Base-by-base conservation (phyloP, 1,140 invertebrate species). In the Leguminivora glycinivorella region DNA sequence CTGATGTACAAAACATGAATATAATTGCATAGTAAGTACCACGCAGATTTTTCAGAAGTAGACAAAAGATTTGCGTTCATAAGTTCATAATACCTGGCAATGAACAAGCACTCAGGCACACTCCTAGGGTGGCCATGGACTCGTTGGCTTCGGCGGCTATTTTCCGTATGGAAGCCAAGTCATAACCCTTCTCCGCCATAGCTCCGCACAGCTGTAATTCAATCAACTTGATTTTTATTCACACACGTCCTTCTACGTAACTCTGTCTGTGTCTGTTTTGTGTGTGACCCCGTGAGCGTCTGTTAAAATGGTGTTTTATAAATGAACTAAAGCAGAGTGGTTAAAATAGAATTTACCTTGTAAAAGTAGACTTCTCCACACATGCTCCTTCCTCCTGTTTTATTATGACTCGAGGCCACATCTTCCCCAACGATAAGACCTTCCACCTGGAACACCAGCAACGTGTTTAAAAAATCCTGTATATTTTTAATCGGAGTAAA, bases 401-500 rank as follows among this genome's bases (percentile, higher is more conserved):
- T 92, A 77, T 94, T 93, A 38, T 94, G 88, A 56, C 90, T 87
- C 2, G 94, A 91, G 0, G 95, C 95, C 68, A 95, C 95, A 81
- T 97, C 96, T 74, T 97, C 96, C 1, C 93, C 94, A 4, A 96
- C 93, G 25, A 95, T 92, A 9, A 96, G 81, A 83, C 94, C 93
- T 72, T 94, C 93, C 9, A 96, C 93, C 93, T 95, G 70, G 47
- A 85, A 79, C 4, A 9, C 47, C 47, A 52, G 17, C 17, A 10
- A 22, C 9, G 1, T 22, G n/a, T 47, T 10, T 52, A 22, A 52
- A 9, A 19, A 47, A 47, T 5, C 4, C n/a, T n/a, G n/a, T n/a
- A n/a, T n/a, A n/a, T n/a, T n/a, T n/a, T n/a, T n/a, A n/a, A n/a
- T n/a, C n/a, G n/a, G n/a, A n/a, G n/a, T n/a, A n/a, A n/a, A n/a